Percentiles rank a stretch among this genome's conserved stretches.
phyloP scores from a whole-genome alignment of 2,113 vertebrate genomes.

The Atrichornis clamosus region DNA sequence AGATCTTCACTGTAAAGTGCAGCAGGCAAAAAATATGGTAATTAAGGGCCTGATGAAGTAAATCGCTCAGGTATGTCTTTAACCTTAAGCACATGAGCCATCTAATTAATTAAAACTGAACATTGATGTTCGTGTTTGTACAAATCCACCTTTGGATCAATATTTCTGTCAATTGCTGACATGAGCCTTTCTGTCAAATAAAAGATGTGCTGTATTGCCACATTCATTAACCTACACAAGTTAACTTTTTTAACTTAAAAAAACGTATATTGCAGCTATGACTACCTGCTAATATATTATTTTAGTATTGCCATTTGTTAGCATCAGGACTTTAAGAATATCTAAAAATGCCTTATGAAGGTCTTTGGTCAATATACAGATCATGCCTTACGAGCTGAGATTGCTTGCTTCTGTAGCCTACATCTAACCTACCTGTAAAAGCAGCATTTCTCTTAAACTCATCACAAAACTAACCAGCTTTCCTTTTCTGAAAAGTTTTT shows the following conservation, averaged over 20 bases:
- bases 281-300: background rate
- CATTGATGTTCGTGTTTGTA: background rate
- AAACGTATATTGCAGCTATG: background rate
- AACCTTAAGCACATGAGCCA: constrained; percentile 24
- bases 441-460: background rate
- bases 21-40: constrained; percentile 48
- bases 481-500: background rate
- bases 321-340: background rate
- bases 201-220: background rate
- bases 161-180: background rate
- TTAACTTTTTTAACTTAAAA: background rate
- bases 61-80: background rate
- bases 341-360: background rate
- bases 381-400: accelerated
- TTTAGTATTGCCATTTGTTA: background rate
- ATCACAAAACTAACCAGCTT: background rate
- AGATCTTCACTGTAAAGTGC: constrained; percentile 33
- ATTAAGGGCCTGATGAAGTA: constrained; percentile 51
- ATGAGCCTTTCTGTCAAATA: background rate
- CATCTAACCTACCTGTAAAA: background rate
- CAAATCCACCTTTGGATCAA: background rate
- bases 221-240: background rate
- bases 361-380: background rate
- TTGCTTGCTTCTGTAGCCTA: background rate
- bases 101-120: constrained; percentile 2